These are phyloP conservation scores for Actenoides hombroni DNA, from an alignment of 2,113 vertebrate genomes.

Conservation along the genomic window DNA sequence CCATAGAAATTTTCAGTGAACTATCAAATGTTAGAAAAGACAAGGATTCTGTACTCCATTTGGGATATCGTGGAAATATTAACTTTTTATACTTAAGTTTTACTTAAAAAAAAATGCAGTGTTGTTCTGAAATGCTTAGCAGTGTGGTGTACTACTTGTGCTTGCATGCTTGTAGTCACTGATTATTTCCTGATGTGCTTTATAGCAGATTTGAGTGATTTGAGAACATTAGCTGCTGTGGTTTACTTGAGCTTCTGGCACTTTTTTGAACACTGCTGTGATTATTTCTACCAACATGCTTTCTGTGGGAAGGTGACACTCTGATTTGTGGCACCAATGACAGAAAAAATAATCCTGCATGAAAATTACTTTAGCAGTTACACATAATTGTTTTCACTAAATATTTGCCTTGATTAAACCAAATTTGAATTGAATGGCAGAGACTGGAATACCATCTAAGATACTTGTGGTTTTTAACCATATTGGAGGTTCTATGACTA, in stretches of 20 bases:
- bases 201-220: slow-evolving; percentile 43
- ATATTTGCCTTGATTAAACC: slow-evolving; percentile 47
- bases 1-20: neutral
- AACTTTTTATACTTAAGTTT: neutral
- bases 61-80: neutral
- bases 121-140: neutral
- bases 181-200: slow-evolving; percentile 50
- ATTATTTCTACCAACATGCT: slow-evolving; percentile 29
- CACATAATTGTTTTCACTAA: slow-evolving; percentile 16
- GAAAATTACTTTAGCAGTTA: neutral
- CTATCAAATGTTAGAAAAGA: neutral
- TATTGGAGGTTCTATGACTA: slow-evolving; percentile 2
- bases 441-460: neutral
- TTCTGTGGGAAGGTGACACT: slow-evolving; percentile 58
- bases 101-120: neutral
- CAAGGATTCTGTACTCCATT: neutral
- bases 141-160: slow-evolving; percentile 38
- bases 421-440: neutral
- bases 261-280: slow-evolving; percentile 62
- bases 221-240: slow-evolving; percentile 51
- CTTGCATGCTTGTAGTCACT: slow-evolving; percentile 62
- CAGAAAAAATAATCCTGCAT: slow-evolving; percentile 51
- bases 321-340: slow-evolving; percentile 28
- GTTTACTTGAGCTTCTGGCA: slow-evolving; percentile 48
- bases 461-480: neutral